Percentiles rank a stretch among this genome's conserved stretches.
Evolutionary conservation across 2,888 invertebrate genomes (phyloP).

Genomic region (Thelaira solivaga): DNA sequence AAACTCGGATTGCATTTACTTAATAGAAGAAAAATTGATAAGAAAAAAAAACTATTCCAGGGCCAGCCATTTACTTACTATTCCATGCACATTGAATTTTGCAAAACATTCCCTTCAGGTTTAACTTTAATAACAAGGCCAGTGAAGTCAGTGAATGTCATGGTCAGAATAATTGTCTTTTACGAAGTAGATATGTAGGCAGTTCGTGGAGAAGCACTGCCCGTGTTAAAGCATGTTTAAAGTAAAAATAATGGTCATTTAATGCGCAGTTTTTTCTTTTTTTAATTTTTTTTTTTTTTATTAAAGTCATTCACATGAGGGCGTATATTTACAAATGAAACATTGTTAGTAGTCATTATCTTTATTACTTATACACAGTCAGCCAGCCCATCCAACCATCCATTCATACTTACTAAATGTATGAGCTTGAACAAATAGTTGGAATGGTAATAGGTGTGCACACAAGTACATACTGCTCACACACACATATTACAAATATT

Average conservation of each 20-base stretch:
- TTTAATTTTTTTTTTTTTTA: neutral
- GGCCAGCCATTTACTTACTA: neutral
- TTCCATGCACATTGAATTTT: conserved; percentile 12
- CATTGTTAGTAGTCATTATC: neutral
- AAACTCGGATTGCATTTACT: too few species aligned
- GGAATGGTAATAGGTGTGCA: too few species aligned
- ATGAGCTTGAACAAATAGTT: too few species aligned
- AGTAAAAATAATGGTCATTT: neutral
- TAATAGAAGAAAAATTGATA: neutral
- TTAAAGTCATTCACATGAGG: neutral
- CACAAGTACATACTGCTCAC: too few species aligned
- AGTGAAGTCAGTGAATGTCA: conserved; percentile 60
- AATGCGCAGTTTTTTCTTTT: neutral
- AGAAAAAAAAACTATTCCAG: neutral
- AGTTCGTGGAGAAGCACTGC: neutral
- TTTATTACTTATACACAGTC: neutral
- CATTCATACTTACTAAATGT: too few species aligned
- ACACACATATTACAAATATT: too few species aligned
- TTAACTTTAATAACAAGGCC: conserved; percentile 39
- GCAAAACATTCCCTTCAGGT: conserved; percentile 31
- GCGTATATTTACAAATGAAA: neutral
- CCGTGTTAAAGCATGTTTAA: neutral
- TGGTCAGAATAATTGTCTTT: conserved; percentile 54
- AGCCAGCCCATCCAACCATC: too few species aligned
- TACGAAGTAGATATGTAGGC: conserved; percentile 1